Conservation (phyloP, 2,888 invertebrate species). For the Conomelus anceps region DNA sequence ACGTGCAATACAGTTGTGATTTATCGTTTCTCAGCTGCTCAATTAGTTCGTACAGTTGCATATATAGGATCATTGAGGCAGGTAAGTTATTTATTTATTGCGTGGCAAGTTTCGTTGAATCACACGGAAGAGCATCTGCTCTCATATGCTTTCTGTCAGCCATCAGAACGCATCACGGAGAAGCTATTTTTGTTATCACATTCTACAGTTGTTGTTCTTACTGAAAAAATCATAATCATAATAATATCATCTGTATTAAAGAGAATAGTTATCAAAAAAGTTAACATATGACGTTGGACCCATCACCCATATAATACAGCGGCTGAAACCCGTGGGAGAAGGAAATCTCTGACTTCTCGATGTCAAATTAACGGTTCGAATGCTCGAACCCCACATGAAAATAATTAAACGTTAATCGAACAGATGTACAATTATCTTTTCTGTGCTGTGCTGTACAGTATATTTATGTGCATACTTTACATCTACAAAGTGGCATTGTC, state of each 20-base stretch:
- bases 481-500: too few species aligned
- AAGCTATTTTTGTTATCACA: neutral
- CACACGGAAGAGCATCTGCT: neutral
- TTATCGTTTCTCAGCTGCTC: neutral
- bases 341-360: too few species aligned
- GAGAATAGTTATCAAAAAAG: neutral
- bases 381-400: too few species aligned
- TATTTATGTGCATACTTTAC: too few species aligned
- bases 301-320: neutral
- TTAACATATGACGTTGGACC: neutral
- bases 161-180: too few species aligned
- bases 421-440: too few species aligned
- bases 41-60: neutral
- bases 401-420: too few species aligned
- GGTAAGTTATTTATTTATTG: neutral
- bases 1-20: neutral
- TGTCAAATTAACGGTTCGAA: too few species aligned
- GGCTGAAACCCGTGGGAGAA: too few species aligned
- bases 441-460: too few species aligned
- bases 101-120: neutral
- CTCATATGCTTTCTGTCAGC: neutral
- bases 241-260: neutral
- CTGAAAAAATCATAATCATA: neutral
- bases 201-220: neutral
- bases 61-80: neutral